These are phyloP conservation scores for Kradibia gibbosae DNA, from an alignment of 1,140 invertebrate species.

Conservation along the genomic window DNA sequence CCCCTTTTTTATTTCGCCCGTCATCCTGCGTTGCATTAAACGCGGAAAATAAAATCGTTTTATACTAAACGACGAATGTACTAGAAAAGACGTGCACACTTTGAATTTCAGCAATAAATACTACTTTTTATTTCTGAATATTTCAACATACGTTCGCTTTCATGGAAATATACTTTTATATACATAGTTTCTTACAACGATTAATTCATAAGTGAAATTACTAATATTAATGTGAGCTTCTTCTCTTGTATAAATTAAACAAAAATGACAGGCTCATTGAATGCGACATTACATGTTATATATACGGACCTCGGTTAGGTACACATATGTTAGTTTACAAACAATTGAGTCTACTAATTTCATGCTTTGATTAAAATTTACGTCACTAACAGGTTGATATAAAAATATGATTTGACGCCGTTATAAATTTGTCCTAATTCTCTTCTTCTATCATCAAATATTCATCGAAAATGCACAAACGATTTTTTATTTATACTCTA, in stretches of 20 bases:
- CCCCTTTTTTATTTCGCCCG: neutral
- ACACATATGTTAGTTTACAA: neutral
- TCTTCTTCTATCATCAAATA: neutral
- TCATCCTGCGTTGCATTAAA: neutral
- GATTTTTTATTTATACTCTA: neutral
- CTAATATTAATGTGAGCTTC: no score
- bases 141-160: constrained; percentile 12
- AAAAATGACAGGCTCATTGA: neutral
- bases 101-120: no score
- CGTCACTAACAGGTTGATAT: neutral
- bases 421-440: neutral
- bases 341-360: neutral
- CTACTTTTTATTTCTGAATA: neutral
- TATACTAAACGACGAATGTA: no score
- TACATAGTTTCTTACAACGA: neutral
- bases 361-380: neutral
- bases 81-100: no score
- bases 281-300: neutral
- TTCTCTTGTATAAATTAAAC: neutral
- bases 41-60: no score
- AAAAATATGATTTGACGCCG: no score
- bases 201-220: neutral
- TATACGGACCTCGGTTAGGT: neutral
- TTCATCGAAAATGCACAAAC: neutral
- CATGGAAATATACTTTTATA: constrained; percentile 11